Evolutionary conservation across 2,113 vertebrate genomes (phyloP).

Genomic region (Neodontobutis hainanensis): DNA sequence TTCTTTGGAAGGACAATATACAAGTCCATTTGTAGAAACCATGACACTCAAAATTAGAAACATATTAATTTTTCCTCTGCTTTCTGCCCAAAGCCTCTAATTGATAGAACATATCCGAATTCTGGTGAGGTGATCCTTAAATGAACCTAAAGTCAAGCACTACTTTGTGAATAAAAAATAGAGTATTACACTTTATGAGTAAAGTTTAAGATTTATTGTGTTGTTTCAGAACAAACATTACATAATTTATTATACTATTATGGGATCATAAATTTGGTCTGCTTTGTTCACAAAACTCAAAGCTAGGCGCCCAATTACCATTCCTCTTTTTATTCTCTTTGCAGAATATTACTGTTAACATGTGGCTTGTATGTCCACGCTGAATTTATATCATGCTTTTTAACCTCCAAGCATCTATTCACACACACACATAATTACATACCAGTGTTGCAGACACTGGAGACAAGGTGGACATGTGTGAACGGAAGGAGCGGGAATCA

Average conservation of each 20-base stretch:
- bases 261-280: constrained; percentile 43
- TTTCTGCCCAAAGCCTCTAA: constrained; percentile 67
- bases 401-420: no score
- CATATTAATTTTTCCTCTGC: constrained; percentile 68
- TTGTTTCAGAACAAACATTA: constrained; percentile 21
- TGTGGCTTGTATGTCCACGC: no score
- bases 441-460: no score
- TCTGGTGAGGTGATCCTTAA: constrained; percentile 66
- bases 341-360: constrained; percentile 37
- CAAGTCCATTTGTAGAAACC: constrained; percentile 66
- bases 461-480: no score
- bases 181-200: constrained; percentile 11
- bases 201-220: constrained; percentile 17
- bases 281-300: constrained; percentile 46
- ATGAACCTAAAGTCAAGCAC: constrained; percentile 47
- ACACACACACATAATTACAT: constrained; percentile 9
- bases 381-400: no score
- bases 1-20: constrained; percentile 74
- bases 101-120: constrained; percentile 74
- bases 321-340: constrained; percentile 31
- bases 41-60: constrained; percentile 74
- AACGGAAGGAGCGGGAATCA: no score
- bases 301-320: constrained; percentile 31
- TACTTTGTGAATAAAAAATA: constrained; percentile 44
- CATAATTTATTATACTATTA: constrained; percentile 12